Conservation (phyloP, 2,113 vertebrate genomes). For the Carassius auratus region DNA sequence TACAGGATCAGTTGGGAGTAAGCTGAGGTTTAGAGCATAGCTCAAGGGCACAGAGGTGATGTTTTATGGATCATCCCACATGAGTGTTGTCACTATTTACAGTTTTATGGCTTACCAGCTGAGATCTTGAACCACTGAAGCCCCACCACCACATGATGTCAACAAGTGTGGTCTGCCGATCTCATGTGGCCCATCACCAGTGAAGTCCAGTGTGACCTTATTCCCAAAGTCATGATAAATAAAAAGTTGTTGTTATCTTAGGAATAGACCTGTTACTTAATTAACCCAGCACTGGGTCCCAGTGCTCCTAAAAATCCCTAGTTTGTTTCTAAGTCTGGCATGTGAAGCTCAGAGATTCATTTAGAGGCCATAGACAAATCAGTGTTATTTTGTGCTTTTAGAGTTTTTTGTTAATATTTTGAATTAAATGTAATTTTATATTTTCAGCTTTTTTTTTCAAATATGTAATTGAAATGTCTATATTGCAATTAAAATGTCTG, state of each 20-base stretch:
- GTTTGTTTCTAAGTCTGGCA: slow-evolving; percentile 68
- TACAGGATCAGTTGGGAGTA: neutral
- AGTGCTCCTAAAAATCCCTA: slow-evolving; percentile 55
- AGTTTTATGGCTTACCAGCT: neutral
- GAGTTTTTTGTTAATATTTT: too few species aligned
- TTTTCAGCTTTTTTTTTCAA: too few species aligned
- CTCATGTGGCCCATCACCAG: slow-evolving; percentile 30
- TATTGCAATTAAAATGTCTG: too few species aligned
- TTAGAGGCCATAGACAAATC: neutral
- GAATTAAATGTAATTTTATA: too few species aligned
- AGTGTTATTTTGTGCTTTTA: neutral
- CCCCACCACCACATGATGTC: neutral
- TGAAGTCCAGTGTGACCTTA: neutral
- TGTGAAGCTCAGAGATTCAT: neutral
- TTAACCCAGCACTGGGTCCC: slow-evolving; percentile 30
- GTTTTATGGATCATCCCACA: neutral
- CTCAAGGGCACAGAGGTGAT: neutral
- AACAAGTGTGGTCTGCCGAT: slow-evolving; percentile 4
- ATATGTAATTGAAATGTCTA: too few species aligned
- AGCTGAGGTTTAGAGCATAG: neutral
- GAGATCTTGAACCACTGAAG: slow-evolving; percentile 3
- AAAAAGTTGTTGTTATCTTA: slow-evolving; percentile 34
- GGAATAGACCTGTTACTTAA: slow-evolving; percentile 45
- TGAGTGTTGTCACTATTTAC: neutral
- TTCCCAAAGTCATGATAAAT: slow-evolving; percentile 7